Base-by-base conservation (phyloP, 2,888 invertebrate species). In the Diachrysia chrysitis region DNA sequence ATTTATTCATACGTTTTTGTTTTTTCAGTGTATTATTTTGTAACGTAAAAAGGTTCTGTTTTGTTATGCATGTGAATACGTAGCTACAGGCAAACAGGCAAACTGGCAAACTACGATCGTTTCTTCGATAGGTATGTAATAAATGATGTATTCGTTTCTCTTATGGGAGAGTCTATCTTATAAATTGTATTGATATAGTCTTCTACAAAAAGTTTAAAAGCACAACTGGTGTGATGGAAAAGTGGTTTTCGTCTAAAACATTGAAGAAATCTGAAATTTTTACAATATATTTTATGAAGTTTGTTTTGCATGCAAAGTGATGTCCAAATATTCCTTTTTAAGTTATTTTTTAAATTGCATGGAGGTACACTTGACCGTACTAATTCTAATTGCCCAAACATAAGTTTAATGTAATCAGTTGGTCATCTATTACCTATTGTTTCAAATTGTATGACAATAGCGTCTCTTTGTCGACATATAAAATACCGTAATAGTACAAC, bases 401-500 rank as follows among this genome's bases (percentile, higher is more conserved):
- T 10, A 32, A 32, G 32, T 10, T 32, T 32, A 32, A 10, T 7
- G 2, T 10, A 32, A 32, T 32, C 10, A 32, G 7, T 32, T 10
- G 2, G 10, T 32, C 32, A 32, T 32, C 29, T 6, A 32, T 32
- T 32, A 63, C 64, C 37, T 66, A 71, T 79, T 69, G 67, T 73
- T 67, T 21, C 55, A 60, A 42, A 54, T 60, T 58, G 57, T 65
- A 58, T 73, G 59, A 65, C 59, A 63, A 73, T 55, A 35, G 58
- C 51, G 59, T 58, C n/a, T 60, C 32, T 54, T 59, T 63, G 78
- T 66, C 62, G 66, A 69, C 62, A 63, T 63, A 77, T 66, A 66
- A 73, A 69, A 61, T 63, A 81, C 70, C 73, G 74, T 73, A 71
- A 78, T 75, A 71, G 73, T 71, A 72, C 65, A 76, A 79, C 73